Base-by-base conservation (phyloP, 2,888 invertebrate species). In the Netelia melanura region DNA sequence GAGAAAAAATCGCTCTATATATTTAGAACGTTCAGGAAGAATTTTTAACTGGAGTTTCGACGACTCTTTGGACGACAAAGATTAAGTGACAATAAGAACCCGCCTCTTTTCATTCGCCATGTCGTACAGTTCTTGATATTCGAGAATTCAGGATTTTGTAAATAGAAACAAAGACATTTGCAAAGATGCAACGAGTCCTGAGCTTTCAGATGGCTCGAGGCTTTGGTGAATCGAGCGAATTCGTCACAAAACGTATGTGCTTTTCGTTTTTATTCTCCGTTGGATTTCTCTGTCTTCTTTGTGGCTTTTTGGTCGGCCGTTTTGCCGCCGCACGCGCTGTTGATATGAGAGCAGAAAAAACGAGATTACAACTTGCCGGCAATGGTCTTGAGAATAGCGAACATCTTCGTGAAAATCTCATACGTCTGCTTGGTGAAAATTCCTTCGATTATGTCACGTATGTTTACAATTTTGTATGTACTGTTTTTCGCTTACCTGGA, bases 241-340 rank as follows among this genome's bases (percentile, higher is more conserved):
- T 93, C 85, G 93, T 94, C 17, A 94, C 94, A 11, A 94, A 94
- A 89, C 93, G 94, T 44, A 91, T 94, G 90, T 94, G 94, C 83
- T 94, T 94, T 85, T 95, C 95, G 82, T 93, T 94, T 81, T 87
- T 95, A 48, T 92, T 95, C 61, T 94, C 94, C 25, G 92, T 94
- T 56, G 94, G 94, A 8, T 95, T 95, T 86, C 91, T 95, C 25
- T 92, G 94, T n/a, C 86, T 95, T 8, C 89, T 95, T 38, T 94
- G 94, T 81, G 95, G 95, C 11, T 95, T 94, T 88, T 88, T 95
- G 23, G 88, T 95, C 61, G 95, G 95, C 6, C 92, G 94, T 54
- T 94, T 94, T 79, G 93, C 94, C 0, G 91, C 94, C 2, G 94
- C 94, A 72, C 90, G 93, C 52, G 92, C 93, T 1, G 76, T 92